phyloP scores from a whole-genome alignment of 2,888 invertebrate species.

The Apamea anceps region DNA sequence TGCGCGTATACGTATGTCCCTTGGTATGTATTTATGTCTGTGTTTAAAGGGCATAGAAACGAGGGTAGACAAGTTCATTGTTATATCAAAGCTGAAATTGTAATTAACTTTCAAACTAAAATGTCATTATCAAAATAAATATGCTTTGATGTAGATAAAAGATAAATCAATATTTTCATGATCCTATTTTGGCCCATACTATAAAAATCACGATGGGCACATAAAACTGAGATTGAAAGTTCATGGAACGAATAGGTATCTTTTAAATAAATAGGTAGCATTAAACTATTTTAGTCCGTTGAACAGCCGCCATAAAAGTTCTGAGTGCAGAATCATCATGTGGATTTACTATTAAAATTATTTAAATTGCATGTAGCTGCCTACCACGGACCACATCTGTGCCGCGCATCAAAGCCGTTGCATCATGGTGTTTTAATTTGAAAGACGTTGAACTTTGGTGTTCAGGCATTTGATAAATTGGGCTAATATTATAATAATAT shows the following conservation, averaged over 20 bases:
- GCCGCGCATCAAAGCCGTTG: slow-evolving; percentile 71
- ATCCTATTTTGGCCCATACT: neutral
- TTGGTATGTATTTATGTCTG: neutral
- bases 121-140: neutral
- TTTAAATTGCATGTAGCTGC: slow-evolving; percentile 51
- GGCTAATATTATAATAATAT: slow-evolving; percentile 40
- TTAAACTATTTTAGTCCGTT: slow-evolving; percentile 27
- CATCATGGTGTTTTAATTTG: slow-evolving; percentile 64
- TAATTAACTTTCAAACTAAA: slow-evolving; percentile 4
- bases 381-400: slow-evolving; percentile 69
- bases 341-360: slow-evolving; percentile 61
- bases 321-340: slow-evolving; percentile 44
- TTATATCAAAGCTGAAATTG: neutral
- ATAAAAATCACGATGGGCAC: neutral
- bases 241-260: slow-evolving; percentile 1
- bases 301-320: slow-evolving; percentile 19
- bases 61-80: neutral
- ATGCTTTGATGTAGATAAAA: neutral
- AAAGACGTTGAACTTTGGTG: slow-evolving; percentile 70
- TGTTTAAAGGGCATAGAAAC: slow-evolving; percentile 10
- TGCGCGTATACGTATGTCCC: slow-evolving; percentile 9
- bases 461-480: slow-evolving; percentile 66
- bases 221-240: slow-evolving; percentile 19
- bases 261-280: slow-evolving; percentile 15
- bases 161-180: neutral